phyloP scores from a whole-genome alignment of 2,888 invertebrate genomes.

The Nemotelus nigrinus region DNA sequence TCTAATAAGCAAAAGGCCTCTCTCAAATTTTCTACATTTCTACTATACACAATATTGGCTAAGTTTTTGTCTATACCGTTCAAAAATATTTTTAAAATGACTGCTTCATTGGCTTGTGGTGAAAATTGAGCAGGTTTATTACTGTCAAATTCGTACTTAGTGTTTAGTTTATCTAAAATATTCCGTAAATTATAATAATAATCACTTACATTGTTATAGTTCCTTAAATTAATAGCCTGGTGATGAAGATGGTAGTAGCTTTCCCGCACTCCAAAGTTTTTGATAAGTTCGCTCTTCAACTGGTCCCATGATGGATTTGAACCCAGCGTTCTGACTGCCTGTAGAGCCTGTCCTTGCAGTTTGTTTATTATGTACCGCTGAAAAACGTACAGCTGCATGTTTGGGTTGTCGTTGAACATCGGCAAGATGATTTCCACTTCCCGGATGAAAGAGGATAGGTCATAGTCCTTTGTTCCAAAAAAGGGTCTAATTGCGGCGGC shows the following conservation, averaged over 20 bases:
- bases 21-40: slow-evolving; percentile 47
- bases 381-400: slow-evolving; percentile 3
- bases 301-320: slow-evolving; percentile 46
- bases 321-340: slow-evolving; percentile 48
- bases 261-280: slow-evolving; percentile 31
- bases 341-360: slow-evolving; percentile 44
- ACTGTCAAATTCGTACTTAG: slow-evolving; percentile 49
- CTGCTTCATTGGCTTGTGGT: slow-evolving; percentile 48
- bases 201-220: slow-evolving; percentile 48
- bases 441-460: slow-evolving; percentile 22
- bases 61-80: slow-evolving; percentile 47
- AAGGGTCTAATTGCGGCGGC: slow-evolving; percentile 16
- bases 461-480: not conserved
- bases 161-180: slow-evolving; percentile 51
- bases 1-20: slow-evolving; percentile 50
- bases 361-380: slow-evolving; percentile 28
- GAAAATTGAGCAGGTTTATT: slow-evolving; percentile 50
- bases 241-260: not conserved
- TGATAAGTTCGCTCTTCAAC: slow-evolving; percentile 47
- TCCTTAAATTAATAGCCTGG: slow-evolving; percentile 40
- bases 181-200: slow-evolving; percentile 49
- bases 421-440: slow-evolving; percentile 18
- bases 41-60: slow-evolving; percentile 49
- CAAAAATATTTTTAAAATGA: slow-evolving; percentile 50
- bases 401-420: slow-evolving; percentile 10